Conservation (phyloP, 2,888 invertebrate genomes). For the Tachina lurida region DNA sequence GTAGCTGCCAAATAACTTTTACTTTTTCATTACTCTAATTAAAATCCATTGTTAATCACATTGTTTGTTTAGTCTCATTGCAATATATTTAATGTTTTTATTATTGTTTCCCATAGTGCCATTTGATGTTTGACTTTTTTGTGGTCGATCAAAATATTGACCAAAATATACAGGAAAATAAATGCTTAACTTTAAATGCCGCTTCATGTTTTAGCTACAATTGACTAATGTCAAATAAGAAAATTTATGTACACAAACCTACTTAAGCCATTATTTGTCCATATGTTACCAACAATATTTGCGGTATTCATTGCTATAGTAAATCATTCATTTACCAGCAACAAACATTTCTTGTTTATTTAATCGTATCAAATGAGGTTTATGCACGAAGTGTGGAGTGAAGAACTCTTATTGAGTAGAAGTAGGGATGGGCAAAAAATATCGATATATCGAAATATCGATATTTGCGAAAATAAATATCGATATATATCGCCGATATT, state of each 20-base stretch:
- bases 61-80: conserved; percentile 64
- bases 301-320: conserved; percentile 44
- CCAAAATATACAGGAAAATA: conserved; percentile 28
- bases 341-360: conserved; percentile 52
- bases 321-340: conserved; percentile 11
- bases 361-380: conserved; percentile 65
- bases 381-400: conserved; percentile 58
- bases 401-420: conserved; percentile 28
- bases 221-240: conserved; percentile 44
- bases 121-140: conserved; percentile 65
- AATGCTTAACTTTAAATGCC: conserved; percentile 11
- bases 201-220: conserved; percentile 24
- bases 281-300: conserved; percentile 76
- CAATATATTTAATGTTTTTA: conserved; percentile 59
- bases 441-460: too few relatives aligned
- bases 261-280: conserved; percentile 77
- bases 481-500: too few relatives aligned
- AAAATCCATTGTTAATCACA: conserved; percentile 66
- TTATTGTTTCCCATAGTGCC: conserved; percentile 44
- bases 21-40: conserved; percentile 64
- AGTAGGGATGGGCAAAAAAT: too few relatives aligned
- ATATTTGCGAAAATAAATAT: too few relatives aligned
- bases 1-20: conserved; percentile 11
- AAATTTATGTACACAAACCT: conserved; percentile 20
- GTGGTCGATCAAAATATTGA: conserved; percentile 71